A percentile compares a stretch with the other conserved stretches of the same genome.
phyloP scores from a whole-genome alignment of 2,888 invertebrate genomes.

The Pammene fasciana region DNA sequence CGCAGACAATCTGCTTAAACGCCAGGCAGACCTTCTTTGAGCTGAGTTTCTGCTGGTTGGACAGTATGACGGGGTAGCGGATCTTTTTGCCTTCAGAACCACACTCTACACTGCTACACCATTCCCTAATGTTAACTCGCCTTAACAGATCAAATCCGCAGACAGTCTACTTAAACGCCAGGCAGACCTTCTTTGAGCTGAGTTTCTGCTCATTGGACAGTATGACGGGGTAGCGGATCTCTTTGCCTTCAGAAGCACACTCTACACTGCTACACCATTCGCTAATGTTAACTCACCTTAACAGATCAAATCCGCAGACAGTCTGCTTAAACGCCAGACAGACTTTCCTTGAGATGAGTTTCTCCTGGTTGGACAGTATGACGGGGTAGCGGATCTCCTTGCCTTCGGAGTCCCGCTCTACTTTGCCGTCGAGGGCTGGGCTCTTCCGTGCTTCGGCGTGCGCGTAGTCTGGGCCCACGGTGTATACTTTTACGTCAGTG shows the following conservation, averaged over 20 bases:
- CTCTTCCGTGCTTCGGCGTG: constrained; percentile 99
- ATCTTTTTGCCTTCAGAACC: constrained; percentile 99
- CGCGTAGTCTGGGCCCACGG: constrained; percentile 99
- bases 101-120: too few species aligned
- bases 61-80: constrained; percentile 98
- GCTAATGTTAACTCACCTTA: constrained; percentile 82
- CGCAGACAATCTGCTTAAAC: constrained; percentile 99
- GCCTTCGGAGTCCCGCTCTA: constrained; percentile 98
- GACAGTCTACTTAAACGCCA: constrained; percentile 98
- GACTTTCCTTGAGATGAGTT: constrained; percentile 98
- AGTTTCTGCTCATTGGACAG: constrained; percentile 98
- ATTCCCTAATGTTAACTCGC: constrained; percentile 70
- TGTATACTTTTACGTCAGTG: constrained; percentile 93
- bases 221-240: constrained; percentile 99
- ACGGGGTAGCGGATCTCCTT: constrained; percentile 99
- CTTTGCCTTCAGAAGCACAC: constrained; percentile 96
- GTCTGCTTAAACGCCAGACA: constrained; percentile 98
- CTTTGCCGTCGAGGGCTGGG: constrained; percentile 98
- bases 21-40: constrained; percentile 98
- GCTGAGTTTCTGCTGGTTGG: constrained; percentile 98
- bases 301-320: constrained; percentile 99
- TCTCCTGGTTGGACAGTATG: constrained; percentile 98
- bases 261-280: too few species aligned
- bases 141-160: constrained; percentile 99
- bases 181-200: constrained; percentile 98